Conservation (phyloP, 2,888 invertebrate genomes). For the Caenorhabditis afra region DNA sequence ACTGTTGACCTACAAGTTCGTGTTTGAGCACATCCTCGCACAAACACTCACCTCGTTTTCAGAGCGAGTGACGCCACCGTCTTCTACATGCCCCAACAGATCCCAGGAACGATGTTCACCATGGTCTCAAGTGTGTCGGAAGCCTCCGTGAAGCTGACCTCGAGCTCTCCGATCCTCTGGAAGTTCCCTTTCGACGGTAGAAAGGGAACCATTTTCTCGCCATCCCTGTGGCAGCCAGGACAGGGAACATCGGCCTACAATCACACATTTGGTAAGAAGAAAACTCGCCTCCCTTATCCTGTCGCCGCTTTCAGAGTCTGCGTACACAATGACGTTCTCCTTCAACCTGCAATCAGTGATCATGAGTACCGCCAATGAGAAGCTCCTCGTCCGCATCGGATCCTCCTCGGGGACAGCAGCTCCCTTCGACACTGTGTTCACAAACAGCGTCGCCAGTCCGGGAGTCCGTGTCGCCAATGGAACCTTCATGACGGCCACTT, state of each 20-base stretch:
- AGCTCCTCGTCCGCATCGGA: slow-evolving; percentile 9
- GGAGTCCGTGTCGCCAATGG: slow-evolving; percentile 29
- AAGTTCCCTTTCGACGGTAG: slow-evolving; percentile 10
- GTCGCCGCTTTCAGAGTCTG: slow-evolving; percentile 3
- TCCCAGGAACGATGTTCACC: slow-evolving; percentile 19
- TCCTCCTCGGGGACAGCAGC: neutral
- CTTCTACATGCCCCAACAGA: slow-evolving; percentile 15
- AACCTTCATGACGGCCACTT: slow-evolving; percentile 12
- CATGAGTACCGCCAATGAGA: slow-evolving; percentile 9
- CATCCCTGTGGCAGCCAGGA: slow-evolving; percentile 11
- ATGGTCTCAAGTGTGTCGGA: slow-evolving; percentile 9
- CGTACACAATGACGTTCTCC: slow-evolving; percentile 12
- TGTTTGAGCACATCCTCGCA: neutral
- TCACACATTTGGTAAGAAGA: slow-evolving; percentile 23
- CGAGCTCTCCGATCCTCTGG: slow-evolving; percentile 4
- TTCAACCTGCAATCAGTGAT: slow-evolving; percentile 19
- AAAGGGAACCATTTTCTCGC: slow-evolving; percentile 11
- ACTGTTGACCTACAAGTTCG: slow-evolving; percentile 15
- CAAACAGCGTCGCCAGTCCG: slow-evolving; percentile 8
- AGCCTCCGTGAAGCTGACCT: neutral
- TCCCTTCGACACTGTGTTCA: neutral
- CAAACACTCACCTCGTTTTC: too few relatives aligned
- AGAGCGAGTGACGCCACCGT: neutral
- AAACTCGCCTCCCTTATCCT: neutral
- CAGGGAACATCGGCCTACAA: slow-evolving; percentile 4